Evolutionary conservation across 2,113 vertebrate genomes (phyloP), one percentile per base, ranked within the genome.

Genomic region (Oryzias celebensis): DNA sequence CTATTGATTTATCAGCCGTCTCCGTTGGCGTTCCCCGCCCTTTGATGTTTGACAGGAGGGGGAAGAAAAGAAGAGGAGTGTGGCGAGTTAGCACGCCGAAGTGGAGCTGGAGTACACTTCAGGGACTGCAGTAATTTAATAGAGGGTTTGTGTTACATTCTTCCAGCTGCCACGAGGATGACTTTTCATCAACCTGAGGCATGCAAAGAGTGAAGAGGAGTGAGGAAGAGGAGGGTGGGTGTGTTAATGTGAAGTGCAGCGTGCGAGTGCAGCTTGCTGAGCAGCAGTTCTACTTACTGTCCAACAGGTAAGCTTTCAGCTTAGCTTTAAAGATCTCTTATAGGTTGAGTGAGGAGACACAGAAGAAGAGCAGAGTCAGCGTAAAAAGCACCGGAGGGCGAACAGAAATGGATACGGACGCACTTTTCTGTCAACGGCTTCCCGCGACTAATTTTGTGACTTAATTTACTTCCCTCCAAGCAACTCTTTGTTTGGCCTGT

Each of bases 241-340:
- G 36, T 43, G 5, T 61, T 17, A 18, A 58, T 47, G 24, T 62
- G 26, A 36, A 47, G 31, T 20, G 24, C 48, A 4, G 12, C 1
- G 26, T 13, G 61, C 47, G 52, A 45, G 23, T n/a, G 48, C 28
- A 49, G 44, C 44, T 62, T 5, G 20, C 18, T 47, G 14, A 43
- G 14, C 8, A 50, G 70, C 64, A 49, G 22, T 1, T 18, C 75
- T 60, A 93, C 91, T 92, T 89, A 92, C 92, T 91, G 81, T 91
- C 87, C 58, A 73, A 72, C 12, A 91, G 78, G 81, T 83, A 90
- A 18, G 89, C 77, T 89, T 91, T 91, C 79, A 90, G 88, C 88
- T 89, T 91, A 89, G 90, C 90, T 85, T 74, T 84, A 78, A 91
- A 81, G 73, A 73, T 70, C 61, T 90, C 77, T 84, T 46, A 78